Evolutionary conservation across 1,140 invertebrate species (phyloP), one percentile per base, ranked within the genome.

Genomic region (Paracyclopina nana): DNA sequence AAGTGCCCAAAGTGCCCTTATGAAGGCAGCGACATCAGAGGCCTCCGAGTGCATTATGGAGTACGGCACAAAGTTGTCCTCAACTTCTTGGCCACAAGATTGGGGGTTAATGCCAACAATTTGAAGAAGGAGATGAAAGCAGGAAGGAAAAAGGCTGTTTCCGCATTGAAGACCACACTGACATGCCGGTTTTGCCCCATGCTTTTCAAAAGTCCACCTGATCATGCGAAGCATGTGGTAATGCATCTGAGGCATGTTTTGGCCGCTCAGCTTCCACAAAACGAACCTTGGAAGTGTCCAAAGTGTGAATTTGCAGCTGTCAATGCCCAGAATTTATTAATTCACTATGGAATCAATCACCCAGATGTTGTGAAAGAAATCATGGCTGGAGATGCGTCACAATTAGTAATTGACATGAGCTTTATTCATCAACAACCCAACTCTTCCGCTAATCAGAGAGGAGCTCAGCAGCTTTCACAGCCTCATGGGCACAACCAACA

Each of bases 1-100:
- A 49, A 49, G 27, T 49, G 46, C 28, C 46, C 46, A 14, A 49
- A 49, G 25, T 49, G 46, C 26, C 26, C 30, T 8, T 49, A 49
- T 20, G 34, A 20, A 12, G 29, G 46, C 9, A 26, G 8, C 8
- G 46, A 49, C 16, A 20, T 49, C 8, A 8, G 46, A 4, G 26
- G 8, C 6, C 28, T 49, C 8, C 4, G 46, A 12, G 14, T 49
- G 4, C 46, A 49, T 34, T 49, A 31, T 49, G 46, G 46, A n/a
- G 34, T 30, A 12, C 25, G 46, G 4, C 46, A 49, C 30, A 49
- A 49, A 20, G 46, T 28, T 8, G 46, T 49, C 4, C 14, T 49
- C n/a, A 8, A 26, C 8, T 31, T 31, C 16, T 28, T 24, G 6
- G 46, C 46, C 16, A 16, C 29, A 31, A 49, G 29, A 11, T 20